Conservation (phyloP, 2,888 invertebrate species). For the Drosophila macrothrix region DNA sequence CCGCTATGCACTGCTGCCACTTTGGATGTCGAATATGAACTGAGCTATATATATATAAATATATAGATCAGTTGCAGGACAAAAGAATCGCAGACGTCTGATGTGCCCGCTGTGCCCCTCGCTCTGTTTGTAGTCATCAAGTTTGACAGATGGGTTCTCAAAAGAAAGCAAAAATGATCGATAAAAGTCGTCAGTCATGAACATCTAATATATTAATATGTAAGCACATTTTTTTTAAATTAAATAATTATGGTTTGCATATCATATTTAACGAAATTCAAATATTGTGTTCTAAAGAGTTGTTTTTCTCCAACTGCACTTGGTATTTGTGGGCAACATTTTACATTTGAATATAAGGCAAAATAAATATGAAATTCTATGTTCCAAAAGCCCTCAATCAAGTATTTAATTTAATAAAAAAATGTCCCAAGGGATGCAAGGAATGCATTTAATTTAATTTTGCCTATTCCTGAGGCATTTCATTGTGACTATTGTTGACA, state of each 20-base stretch:
- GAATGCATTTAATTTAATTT: slow-evolving; percentile 8
- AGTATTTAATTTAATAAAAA: neutral
- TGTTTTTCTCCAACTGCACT: neutral
- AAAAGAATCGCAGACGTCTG: neutral
- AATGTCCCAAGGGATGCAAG: slow-evolving; percentile 28
- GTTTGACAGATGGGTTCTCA: neutral
- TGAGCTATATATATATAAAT: neutral
- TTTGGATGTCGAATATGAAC: neutral
- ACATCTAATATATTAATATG: too few relatives aligned
- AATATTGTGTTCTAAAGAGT: neutral
- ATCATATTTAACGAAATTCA: neutral
- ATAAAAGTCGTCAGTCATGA: neutral
- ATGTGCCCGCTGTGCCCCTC: neutral
- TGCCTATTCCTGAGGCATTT: neutral
- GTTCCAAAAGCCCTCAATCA: slow-evolving; percentile 9
- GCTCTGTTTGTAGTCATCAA: neutral
- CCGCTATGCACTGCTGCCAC: neutral
- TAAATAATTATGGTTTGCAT: neutral
- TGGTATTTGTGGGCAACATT: slow-evolving; percentile 3
- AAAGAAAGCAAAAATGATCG: neutral
- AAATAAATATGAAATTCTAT: slow-evolving; percentile 40
- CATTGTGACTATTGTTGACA: neutral
- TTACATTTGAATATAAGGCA: slow-evolving; percentile 43
- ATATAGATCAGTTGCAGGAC: neutral
- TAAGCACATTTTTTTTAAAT: neutral